Evolutionary conservation across 2,888 invertebrate species (phyloP).

Genomic region (Cotesia congregata): DNA sequence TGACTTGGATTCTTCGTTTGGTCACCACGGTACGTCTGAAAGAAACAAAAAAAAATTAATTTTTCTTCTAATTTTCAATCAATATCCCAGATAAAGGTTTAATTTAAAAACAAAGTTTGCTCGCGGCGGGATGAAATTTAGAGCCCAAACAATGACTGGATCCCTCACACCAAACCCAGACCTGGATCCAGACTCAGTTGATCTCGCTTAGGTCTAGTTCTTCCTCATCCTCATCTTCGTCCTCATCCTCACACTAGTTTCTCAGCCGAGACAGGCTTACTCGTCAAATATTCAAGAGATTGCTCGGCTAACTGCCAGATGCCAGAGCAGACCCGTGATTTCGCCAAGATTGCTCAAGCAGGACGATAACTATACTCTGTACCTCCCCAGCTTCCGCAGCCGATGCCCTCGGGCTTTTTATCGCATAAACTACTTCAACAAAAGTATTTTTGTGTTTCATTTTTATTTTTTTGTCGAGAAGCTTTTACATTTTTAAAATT

Average conservation of each 20-base stretch:
- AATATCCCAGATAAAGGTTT: conserved; percentile 20
- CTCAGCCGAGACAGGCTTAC: conserved; percentile 41
- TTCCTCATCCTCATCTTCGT: not conserved
- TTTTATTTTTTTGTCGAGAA: not conserved
- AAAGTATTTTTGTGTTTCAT: conserved; percentile 18
- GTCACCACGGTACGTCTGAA: conserved; percentile 82
- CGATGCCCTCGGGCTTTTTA: conserved; percentile 41
- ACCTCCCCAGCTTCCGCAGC: not conserved
- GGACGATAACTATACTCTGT: conserved; percentile 9
- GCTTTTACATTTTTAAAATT: conserved; percentile 15
- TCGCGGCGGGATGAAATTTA: conserved; percentile 28
- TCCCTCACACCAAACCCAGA: not conserved
- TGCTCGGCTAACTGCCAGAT: conserved; percentile 66
- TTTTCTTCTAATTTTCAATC: conserved; percentile 15
- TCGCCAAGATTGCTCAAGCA: conserved; percentile 63
- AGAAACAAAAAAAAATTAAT: conserved; percentile 21
- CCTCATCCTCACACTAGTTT: conserved; percentile 44
- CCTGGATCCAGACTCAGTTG: not conserved
- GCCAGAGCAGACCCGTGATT: conserved; percentile 61
- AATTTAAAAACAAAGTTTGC: conserved; percentile 11
- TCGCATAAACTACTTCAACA: conserved; percentile 31
- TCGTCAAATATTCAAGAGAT: conserved; percentile 69
- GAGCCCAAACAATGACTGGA: conserved; percentile 21
- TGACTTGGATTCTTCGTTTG: conserved; percentile 87
- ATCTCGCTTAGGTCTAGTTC: not conserved